Conservation (phyloP, 2,888 invertebrate genomes). For the Elysia crispata region DNA sequence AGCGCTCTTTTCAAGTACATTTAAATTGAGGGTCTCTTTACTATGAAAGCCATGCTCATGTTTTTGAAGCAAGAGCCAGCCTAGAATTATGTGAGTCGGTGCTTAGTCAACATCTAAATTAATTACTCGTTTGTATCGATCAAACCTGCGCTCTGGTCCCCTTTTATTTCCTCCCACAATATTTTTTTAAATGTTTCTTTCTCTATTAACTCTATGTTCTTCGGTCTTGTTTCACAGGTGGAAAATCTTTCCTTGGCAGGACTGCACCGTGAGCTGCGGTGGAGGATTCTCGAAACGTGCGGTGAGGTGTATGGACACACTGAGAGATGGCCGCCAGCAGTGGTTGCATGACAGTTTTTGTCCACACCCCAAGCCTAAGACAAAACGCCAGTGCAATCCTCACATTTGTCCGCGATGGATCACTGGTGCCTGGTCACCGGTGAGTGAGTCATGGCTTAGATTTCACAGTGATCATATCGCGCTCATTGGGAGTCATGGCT, state of each 20-base stretch:
- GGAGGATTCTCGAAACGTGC: slow-evolving; percentile 88
- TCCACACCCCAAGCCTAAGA: slow-evolving; percentile 85
- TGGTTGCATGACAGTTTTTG: slow-evolving; percentile 85
- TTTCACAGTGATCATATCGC: too few relatives aligned
- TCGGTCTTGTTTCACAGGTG: slow-evolving; percentile 80
- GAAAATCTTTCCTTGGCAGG: slow-evolving; percentile 94
- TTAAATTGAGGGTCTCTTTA: too few relatives aligned
- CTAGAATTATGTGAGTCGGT: too few relatives aligned
- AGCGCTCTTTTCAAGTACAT: too few relatives aligned
- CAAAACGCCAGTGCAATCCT: slow-evolving; percentile 89
- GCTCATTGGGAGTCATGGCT: too few relatives aligned
- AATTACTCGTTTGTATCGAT: too few relatives aligned
- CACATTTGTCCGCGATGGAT: slow-evolving; percentile 92
- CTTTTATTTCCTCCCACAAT: neutral
- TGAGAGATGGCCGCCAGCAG: slow-evolving; percentile 89
- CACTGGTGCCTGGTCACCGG: slow-evolving; percentile 74
- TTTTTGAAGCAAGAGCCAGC: too few relatives aligned
- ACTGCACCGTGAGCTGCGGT: slow-evolving; percentile 91
- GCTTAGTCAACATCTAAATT: too few relatives aligned
- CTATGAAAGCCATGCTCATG: too few relatives aligned
- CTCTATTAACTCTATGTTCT: neutral
- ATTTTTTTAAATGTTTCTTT: neutral
- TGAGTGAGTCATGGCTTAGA: slow-evolving; percentile 57
- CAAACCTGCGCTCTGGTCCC: slow-evolving; percentile 4
- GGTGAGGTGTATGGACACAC: slow-evolving; percentile 91